phyloP scores from a whole-genome alignment of 2,113 vertebrate species.

The human region GRCh38 chr7:102916501-102917000 shows the following conservation, averaged over 20 bases:
- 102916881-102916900: background rate
- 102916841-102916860: background rate
- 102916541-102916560: background rate
- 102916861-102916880: background rate
- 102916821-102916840: constrained; percentile 43
- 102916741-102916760: constrained; percentile 13
- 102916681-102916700: constrained; percentile 21
- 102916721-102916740: constrained; percentile 17
- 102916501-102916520: background rate
- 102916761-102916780: constrained; percentile 55
- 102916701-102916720: constrained; percentile 11
- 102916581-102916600: background rate
- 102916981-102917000: background rate
- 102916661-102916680: constrained; percentile 31
- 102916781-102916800: background rate
- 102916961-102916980: background rate
- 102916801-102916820: background rate
- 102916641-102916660: constrained; percentile 8
- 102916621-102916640: constrained; percentile 44
- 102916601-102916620: constrained; percentile 44
- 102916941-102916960: constrained; percentile 2
- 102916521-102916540: constrained; percentile 6
- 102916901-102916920: background rate
- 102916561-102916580: background rate
- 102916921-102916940: background rate